Evolutionary conservation across 2,113 vertebrate species (phyloP).

Genomic region (Paralichthys olivaceus): DNA sequence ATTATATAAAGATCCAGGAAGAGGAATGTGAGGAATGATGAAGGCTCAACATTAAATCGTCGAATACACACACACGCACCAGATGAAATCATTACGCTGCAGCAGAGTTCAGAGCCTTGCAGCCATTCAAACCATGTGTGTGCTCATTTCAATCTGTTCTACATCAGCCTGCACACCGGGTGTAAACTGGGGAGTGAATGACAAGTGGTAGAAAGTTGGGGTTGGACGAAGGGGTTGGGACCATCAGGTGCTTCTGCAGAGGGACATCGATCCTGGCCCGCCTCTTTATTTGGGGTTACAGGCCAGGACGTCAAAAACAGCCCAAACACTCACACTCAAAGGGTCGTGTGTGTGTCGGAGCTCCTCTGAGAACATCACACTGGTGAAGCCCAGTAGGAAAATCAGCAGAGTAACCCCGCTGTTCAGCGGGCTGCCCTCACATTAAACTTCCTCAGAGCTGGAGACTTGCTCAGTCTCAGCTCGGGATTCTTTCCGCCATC

Average conservation of each 20-base stretch:
- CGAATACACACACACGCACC: conserved; percentile 9
- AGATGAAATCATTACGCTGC: conserved; percentile 18
- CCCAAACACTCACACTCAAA: conserved; percentile 47
- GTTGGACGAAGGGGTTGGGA: conserved; percentile 67
- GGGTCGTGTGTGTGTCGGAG: conserved; percentile 21
- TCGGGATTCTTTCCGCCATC: conserved; percentile 4
- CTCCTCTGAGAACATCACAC: conserved; percentile 74
- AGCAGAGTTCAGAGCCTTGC: conserved; percentile 18
- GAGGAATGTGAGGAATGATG: conserved; percentile 50
- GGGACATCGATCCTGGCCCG: conserved; percentile 85
- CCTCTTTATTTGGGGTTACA: conserved; percentile 82
- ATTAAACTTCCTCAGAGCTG: conserved; percentile 5
- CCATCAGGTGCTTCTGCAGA: conserved; percentile 69
- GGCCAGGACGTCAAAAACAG: conserved; percentile 88
- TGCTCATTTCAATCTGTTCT: conserved; percentile 11
- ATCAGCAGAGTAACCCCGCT: conserved; percentile 85
- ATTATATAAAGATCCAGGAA: neutral
- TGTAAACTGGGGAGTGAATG: neutral
- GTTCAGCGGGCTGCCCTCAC: conserved; percentile 81
- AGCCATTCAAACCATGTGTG: conserved; percentile 37
- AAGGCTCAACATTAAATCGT: conserved; percentile 10
- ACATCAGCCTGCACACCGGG: neutral
- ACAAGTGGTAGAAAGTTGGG: conserved; percentile 32
- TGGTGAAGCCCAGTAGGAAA: conserved; percentile 41
- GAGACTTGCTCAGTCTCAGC: neutral